phyloP scores from a whole-genome alignment of 2,888 invertebrate species.

The Abrostola tripartita region DNA sequence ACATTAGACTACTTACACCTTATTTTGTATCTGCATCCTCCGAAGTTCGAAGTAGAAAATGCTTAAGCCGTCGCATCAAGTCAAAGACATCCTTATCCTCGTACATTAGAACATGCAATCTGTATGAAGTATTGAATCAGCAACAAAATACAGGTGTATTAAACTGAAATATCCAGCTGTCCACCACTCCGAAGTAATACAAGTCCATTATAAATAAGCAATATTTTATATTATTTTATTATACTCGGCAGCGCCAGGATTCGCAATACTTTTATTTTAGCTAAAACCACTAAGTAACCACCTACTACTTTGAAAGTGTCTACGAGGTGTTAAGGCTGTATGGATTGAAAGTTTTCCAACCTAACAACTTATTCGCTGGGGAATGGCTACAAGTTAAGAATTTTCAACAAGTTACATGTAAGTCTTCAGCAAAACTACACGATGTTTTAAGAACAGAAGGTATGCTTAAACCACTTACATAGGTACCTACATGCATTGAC shows the following conservation, averaged over 20 bases:
- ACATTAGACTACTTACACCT: too few species aligned
- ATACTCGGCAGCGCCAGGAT: conserved; percentile 2
- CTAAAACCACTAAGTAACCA: conserved; percentile 44
- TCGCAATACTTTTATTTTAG: conserved; percentile 11
- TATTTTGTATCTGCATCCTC: too few species aligned
- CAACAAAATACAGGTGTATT: neutral
- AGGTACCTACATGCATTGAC: neutral
- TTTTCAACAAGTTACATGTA: conserved; percentile 40
- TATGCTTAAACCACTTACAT: conserved; percentile 2
- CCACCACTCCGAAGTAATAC: neutral
- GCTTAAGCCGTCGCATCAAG: too few species aligned
- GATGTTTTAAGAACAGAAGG: conserved; percentile 2
- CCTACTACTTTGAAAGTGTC: conserved; percentile 40
- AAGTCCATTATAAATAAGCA: too few species aligned
- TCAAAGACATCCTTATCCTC: too few species aligned
- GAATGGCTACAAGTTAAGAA: conserved; percentile 24
- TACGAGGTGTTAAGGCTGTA: conserved; percentile 39
- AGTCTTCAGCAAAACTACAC: conserved; percentile 11
- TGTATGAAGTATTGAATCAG: too few species aligned
- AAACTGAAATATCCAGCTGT: neutral
- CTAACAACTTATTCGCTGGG: conserved; percentile 34
- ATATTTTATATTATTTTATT: too few species aligned
- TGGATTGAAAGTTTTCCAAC: conserved; percentile 52
- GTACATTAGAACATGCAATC: too few species aligned
- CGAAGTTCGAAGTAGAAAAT: too few species aligned